phyloP scores from a whole-genome alignment of 2,113 vertebrate species.

The Prinia subflava region DNA sequence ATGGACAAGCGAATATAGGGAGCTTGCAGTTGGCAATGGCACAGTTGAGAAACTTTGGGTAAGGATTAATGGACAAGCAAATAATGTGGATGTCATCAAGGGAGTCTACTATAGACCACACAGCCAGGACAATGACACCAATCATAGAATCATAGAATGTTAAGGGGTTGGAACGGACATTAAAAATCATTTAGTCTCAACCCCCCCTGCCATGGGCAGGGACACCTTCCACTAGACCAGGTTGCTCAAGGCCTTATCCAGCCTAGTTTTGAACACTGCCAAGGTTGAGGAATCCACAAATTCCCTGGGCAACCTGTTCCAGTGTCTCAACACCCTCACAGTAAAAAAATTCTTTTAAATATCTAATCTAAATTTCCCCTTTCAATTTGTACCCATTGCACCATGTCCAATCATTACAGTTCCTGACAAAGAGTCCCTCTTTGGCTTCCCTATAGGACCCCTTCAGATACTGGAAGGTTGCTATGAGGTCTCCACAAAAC shows the following conservation, averaged over 20 bases:
- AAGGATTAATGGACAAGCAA: background rate
- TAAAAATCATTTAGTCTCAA: background rate
- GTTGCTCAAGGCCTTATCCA: background rate
- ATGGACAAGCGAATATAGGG: background rate
- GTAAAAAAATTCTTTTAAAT: background rate
- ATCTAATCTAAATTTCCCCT: background rate
- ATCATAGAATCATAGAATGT: background rate
- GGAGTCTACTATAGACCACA: background rate
- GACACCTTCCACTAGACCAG: no score
- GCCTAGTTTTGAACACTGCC: background rate
- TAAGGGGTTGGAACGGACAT: background rate
- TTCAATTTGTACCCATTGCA: background rate
- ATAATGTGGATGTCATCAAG: background rate
- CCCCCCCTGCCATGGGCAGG: background rate
- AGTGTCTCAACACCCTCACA: background rate
- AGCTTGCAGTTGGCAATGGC: background rate
- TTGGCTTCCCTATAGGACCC: background rate
- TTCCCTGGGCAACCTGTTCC: background rate
- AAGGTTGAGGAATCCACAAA: background rate
- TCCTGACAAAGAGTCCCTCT: background rate
- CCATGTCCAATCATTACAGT: background rate
- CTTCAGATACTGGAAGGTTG: background rate
- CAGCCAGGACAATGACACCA: background rate
- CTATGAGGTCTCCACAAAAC: background rate
- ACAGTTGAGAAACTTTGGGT: background rate